These are phyloP conservation scores for Bombus balteatus DNA, from an alignment of 1,140 invertebrate genomes.

Conservation along the genomic window DNA sequence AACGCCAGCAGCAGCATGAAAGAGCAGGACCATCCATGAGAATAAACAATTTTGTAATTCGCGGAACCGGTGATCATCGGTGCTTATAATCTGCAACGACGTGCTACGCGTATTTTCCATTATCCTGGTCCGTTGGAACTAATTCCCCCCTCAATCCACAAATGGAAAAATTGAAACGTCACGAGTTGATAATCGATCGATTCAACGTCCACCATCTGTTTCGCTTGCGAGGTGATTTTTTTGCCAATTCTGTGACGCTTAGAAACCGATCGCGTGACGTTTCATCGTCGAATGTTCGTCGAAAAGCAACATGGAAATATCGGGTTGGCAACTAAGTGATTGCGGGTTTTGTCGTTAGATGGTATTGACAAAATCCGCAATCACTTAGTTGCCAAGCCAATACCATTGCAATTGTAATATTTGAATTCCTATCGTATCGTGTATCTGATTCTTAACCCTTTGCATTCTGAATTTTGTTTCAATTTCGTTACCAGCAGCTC, in stretches of 20 bases:
- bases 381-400: too few species aligned
- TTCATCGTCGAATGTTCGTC: too few species aligned
- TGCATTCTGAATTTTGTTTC: too few species aligned
- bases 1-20: not conserved
- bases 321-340: too few species aligned
- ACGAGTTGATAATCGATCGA: not conserved
- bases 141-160: not conserved
- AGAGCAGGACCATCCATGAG: not conserved
- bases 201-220: not conserved
- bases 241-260: not conserved
- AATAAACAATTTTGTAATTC: not conserved
- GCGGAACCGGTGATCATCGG: not conserved
- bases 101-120: not conserved
- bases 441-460: too few species aligned
- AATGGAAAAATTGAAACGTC: not conserved
- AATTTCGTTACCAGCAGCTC: too few species aligned
- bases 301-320: too few species aligned
- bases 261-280: too few species aligned
- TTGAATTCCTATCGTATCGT: too few species aligned
- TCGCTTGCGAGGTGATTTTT: accelerated
- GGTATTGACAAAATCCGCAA: too few species aligned
- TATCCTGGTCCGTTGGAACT: not conserved
- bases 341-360: too few species aligned
- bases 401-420: too few species aligned
- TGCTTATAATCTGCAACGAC: not conserved